Evolutionary conservation across 2,797 vertebrate species (phyloP).

Genomic region (Manis pentadactyla): DNA sequence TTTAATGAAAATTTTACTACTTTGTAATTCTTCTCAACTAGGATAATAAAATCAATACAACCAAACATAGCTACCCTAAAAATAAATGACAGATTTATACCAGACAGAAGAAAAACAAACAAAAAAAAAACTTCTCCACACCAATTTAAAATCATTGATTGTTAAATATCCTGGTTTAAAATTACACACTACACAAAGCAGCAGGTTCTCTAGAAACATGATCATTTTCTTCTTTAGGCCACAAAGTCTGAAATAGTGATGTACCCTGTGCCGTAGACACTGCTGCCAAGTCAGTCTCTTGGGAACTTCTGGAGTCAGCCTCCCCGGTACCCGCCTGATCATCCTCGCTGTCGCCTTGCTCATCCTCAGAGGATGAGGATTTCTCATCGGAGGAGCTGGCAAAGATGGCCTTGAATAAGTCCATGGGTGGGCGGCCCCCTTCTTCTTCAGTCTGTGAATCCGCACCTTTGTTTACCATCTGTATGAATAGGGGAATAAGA

Average conservation of each 20-base stretch:
- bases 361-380: constrained; percentile 93
- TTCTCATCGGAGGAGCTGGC: constrained; percentile 94
- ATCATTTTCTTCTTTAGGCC: neutral
- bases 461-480: constrained; percentile 74
- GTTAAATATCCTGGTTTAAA: neutral
- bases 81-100: neutral
- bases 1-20: constrained; percentile 17
- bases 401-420: constrained; percentile 98
- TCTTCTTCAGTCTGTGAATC: constrained; percentile 84
- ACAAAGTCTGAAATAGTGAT: neutral
- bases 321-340: constrained; percentile 40
- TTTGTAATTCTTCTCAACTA: constrained; percentile 32
- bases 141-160: neutral
- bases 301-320: constrained; percentile 24
- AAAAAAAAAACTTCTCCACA: neutral
- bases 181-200: neutral
- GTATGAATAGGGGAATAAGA: neutral
- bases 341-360: constrained; percentile 85
- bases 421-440: constrained; percentile 93
- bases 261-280: constrained; percentile 76
- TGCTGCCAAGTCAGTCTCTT: neutral
- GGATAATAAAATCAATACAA: neutral
- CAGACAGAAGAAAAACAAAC: too few species aligned
- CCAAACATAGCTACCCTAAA: constrained; percentile 17
- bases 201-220: neutral